A percentile compares a stretch with the other conserved stretches of the same genome.
Evolutionary conservation across 2,888 invertebrate genomes (phyloP).

Genomic region (Calliscelio sp.): DNA sequence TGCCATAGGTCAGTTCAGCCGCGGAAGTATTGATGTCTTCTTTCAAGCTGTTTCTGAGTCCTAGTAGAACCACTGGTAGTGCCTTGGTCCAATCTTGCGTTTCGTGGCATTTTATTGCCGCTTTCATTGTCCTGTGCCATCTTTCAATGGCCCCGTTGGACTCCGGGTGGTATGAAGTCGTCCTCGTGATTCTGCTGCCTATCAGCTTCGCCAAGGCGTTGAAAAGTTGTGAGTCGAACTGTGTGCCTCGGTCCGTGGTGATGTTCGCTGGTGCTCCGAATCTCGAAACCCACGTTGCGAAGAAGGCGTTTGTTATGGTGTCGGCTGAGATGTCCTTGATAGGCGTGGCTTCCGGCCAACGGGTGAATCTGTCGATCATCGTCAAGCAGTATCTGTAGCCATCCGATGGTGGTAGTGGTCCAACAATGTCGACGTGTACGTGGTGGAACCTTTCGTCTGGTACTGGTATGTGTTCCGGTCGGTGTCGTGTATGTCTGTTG

Average conservation of each 20-base stretch:
- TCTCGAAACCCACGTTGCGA: conserved; percentile 8
- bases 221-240: conserved; percentile 77
- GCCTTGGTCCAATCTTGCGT: conserved; percentile 64
- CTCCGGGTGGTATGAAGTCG: conserved; percentile 68
- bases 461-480: conserved; percentile 33
- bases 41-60: conserved; percentile 52
- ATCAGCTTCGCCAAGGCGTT: conserved; percentile 65
- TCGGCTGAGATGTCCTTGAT: conserved; percentile 9
- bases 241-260: conserved; percentile 80
- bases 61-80: conserved; percentile 73
- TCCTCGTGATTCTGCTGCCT: conserved; percentile 57
- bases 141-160: conserved; percentile 76
- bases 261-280: neutral
- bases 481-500: conserved; percentile 67
- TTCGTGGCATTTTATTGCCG: conserved; percentile 72
- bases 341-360: conserved; percentile 28
- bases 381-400: conserved; percentile 71
- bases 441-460: conserved; percentile 79
- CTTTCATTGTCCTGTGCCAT: conserved; percentile 78
- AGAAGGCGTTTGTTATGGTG: neutral
- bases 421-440: conserved; percentile 81
- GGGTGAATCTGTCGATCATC: conserved; percentile 73
- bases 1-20: conserved; percentile 74
- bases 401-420: conserved; percentile 77
- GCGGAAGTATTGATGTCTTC: conserved; percentile 67